Percentiles rank a stretch among this genome's conserved stretches.
Evolutionary conservation across 2,113 vertebrate genomes (phyloP).

Genomic region (Eolophus roseicapilla): DNA sequence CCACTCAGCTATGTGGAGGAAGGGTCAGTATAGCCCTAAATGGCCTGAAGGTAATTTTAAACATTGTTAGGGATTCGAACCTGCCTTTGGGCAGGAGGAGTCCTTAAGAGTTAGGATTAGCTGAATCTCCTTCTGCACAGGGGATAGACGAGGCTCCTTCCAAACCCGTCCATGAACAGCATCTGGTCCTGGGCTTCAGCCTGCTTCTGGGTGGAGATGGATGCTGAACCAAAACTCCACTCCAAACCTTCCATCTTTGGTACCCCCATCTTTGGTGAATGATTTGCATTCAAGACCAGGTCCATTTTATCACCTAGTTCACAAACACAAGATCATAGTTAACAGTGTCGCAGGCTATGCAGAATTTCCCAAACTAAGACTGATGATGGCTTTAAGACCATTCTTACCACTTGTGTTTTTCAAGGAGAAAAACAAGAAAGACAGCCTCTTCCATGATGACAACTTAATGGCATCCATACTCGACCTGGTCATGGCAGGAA

Average conservation of each 20-base stretch:
- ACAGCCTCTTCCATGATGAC: slow-evolving; percentile 74
- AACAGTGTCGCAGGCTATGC: neutral
- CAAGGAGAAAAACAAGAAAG: slow-evolving; percentile 66
- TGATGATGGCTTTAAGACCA: neutral
- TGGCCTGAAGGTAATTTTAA: neutral
- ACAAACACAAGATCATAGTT: neutral
- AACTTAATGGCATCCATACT: slow-evolving; percentile 84
- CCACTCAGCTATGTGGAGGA: neutral
- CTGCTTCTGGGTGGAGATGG: neutral
- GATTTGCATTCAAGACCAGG: neutral
- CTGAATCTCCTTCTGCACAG: neutral
- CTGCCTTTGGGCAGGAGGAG: neutral
- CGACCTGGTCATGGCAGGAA: slow-evolving; percentile 90
- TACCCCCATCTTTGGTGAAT: neutral
- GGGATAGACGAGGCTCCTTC: neutral
- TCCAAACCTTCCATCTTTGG: neutral
- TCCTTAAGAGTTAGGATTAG: neutral
- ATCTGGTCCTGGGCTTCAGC: neutral
- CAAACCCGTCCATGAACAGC: neutral
- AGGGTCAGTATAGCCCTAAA: neutral
- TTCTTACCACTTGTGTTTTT: slow-evolving; percentile 6
- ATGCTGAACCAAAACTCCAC: neutral
- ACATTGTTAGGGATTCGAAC: neutral
- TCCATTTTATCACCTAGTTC: neutral
- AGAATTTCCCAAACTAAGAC: neutral